These are phyloP conservation scores for Condylura cristata DNA, from an alignment of 2,113 vertebrate genomes.

Conservation along the genomic window DNA sequence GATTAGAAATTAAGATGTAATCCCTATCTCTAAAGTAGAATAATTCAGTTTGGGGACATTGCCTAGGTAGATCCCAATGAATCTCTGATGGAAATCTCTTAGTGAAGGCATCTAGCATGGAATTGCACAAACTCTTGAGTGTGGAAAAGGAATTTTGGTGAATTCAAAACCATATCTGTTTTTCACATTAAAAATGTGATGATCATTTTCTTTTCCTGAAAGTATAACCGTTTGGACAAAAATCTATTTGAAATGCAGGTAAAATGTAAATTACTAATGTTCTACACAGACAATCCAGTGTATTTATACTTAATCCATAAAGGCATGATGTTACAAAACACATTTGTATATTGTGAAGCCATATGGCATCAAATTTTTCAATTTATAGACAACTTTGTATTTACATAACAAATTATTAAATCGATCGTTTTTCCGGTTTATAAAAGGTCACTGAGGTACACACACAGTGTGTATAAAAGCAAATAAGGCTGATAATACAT, in stretches of 20 bases:
- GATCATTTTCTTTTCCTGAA: slow-evolving; percentile 58
- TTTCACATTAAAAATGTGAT: slow-evolving; percentile 49
- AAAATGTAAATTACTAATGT: slow-evolving; percentile 63
- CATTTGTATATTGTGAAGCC: slow-evolving; percentile 79
- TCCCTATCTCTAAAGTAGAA: neutral
- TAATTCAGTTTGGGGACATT: neutral
- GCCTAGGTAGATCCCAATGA: neutral
- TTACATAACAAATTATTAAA: slow-evolving; percentile 80
- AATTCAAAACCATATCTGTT: slow-evolving; percentile 65
- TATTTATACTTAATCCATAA: slow-evolving; percentile 79
- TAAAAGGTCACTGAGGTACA: slow-evolving; percentile 79
- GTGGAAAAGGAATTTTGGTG: slow-evolving; percentile 42
- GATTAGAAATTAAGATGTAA: neutral
- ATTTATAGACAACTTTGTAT: slow-evolving; percentile 81
- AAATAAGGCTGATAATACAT: slow-evolving; percentile 79
- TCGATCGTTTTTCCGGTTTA: slow-evolving; percentile 73
- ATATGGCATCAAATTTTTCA: slow-evolving; percentile 75
- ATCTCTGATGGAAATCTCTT: neutral
- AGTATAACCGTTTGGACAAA: slow-evolving; percentile 61
- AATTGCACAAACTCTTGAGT: neutral
- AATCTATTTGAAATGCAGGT: slow-evolving; percentile 63
- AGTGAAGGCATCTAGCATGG: neutral
- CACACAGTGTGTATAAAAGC: slow-evolving; percentile 82
- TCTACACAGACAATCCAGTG: slow-evolving; percentile 64
- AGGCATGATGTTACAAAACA: slow-evolving; percentile 79